Conservation (phyloP, 2,797 vertebrate genomes). For the Lacerta bilineata region DNA sequence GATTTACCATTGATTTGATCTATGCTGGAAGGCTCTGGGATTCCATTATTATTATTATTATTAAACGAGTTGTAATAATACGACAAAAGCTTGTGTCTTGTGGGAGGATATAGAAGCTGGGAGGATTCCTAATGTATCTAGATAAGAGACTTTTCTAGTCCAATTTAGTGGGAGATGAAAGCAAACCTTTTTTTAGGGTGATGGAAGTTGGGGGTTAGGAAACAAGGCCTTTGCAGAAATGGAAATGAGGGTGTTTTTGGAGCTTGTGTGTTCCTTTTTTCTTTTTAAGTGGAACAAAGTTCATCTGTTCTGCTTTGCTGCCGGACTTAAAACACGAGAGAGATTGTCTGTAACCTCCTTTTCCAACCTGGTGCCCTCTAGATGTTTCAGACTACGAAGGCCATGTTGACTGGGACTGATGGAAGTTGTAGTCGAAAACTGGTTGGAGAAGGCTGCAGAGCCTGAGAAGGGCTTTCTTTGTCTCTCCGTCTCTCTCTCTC, state of each 20-base stretch:
- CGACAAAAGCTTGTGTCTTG: conserved; percentile 1
- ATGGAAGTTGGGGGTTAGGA: too few relatives aligned
- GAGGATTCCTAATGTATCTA: not conserved
- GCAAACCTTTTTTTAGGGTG: too few relatives aligned
- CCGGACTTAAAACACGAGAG: not conserved
- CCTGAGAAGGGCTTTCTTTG: too few relatives aligned
- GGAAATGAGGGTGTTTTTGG: not conserved
- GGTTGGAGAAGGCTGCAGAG: not conserved
- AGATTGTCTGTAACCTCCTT: too few relatives aligned
- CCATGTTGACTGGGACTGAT: too few relatives aligned
- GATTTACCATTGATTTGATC: conserved; percentile 29
- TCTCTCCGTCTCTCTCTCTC: too few relatives aligned
- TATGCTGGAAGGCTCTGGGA: conserved; percentile 6
- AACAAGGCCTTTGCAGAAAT: not conserved
- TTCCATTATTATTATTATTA: not conserved
- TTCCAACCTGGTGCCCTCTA: too few relatives aligned
- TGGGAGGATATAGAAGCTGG: conserved; percentile 30
- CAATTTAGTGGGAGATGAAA: not conserved
- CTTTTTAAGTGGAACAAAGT: not conserved
- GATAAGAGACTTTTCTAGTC: not conserved
- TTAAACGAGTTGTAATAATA: too few relatives aligned
- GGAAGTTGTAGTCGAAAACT: too few relatives aligned
- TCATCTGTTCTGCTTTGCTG: not conserved
- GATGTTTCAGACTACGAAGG: too few relatives aligned
- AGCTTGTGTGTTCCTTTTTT: too few relatives aligned